Conservation (phyloP, 2,888 invertebrate genomes). For the Hypselothyrea guttata region DNA sequence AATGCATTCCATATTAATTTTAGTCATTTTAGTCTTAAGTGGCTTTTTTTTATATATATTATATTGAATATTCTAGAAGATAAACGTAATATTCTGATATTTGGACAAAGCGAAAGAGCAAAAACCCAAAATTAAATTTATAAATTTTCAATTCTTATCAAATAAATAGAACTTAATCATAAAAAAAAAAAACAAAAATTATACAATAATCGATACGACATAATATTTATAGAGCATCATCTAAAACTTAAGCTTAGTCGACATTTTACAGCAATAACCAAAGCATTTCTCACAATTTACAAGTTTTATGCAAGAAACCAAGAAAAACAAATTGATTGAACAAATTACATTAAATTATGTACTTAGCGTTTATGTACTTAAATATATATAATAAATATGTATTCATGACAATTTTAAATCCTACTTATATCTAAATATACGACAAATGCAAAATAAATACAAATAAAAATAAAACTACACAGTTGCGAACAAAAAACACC, state of each 20-base stretch:
- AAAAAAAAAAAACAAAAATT: constrained; percentile 8
- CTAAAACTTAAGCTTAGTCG: constrained; percentile 57
- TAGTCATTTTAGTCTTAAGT: constrained; percentile 40
- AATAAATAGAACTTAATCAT: constrained; percentile 22
- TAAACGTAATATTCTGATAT: constrained; percentile 17
- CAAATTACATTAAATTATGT: constrained; percentile 68
- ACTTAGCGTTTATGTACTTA: constrained; percentile 69
- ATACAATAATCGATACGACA: constrained; percentile 14
- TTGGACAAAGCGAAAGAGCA: constrained; percentile 7
- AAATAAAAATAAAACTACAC: no score
- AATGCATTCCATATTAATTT: constrained; percentile 48
- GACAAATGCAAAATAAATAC: constrained; percentile 42
- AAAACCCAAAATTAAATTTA: constrained; percentile 22
- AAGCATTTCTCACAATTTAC: constrained; percentile 78
- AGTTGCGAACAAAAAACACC: constrained; percentile 34
- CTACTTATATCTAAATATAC: constrained; percentile 23
- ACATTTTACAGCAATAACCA: constrained; percentile 82
- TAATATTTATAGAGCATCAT: constrained; percentile 30
- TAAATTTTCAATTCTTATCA: constrained; percentile 21
- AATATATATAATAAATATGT: constrained; percentile 36
- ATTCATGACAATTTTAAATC: constrained; percentile 26
- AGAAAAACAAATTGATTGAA: constrained; percentile 53
- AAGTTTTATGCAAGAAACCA: constrained; percentile 36
- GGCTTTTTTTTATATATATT: constrained; percentile 35
- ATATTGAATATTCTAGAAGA: constrained; percentile 14